Evolutionary conservation across 2,113 vertebrate species (phyloP).

Genomic region (Prunella fulvescens): DNA sequence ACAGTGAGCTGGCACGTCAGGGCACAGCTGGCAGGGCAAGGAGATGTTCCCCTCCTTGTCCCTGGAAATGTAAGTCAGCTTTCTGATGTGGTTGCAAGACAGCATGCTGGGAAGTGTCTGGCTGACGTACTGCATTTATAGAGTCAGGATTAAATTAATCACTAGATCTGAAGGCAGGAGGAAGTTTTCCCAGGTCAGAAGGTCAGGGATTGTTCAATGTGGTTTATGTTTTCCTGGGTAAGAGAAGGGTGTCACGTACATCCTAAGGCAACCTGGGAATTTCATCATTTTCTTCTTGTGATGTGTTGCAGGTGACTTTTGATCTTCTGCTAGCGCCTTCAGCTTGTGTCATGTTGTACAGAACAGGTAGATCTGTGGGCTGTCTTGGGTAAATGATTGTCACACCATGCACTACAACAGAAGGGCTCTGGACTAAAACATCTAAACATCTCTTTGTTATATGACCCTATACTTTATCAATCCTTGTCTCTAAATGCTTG

Average conservation of each 20-base stretch:
- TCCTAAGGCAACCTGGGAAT: not conserved
- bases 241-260: not conserved
- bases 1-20: rapidly evolving
- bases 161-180: not conserved
- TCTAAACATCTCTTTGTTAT: not conserved
- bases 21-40: not conserved
- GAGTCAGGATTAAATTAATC: constrained; percentile 31
- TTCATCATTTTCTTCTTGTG: not conserved
- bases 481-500: not conserved
- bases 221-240: not conserved
- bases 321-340: not conserved
- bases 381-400: not conserved
- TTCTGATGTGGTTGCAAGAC: constrained; percentile 31
- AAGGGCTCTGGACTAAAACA: not conserved
- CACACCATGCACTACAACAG: not conserved
- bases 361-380: not conserved
- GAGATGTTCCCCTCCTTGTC: not conserved
- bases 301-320: not conserved
- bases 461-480: not conserved
- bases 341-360: not conserved
- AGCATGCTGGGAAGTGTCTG: not conserved
- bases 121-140: not conserved
- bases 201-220: not conserved
- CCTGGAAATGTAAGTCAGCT: not conserved
- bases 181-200: not conserved